A percentile compares a stretch with the other conserved stretches of the same genome.
Evolutionary conservation across 2,888 invertebrate species (phyloP).

Genomic region (Dromius quadrimaculatus): DNA sequence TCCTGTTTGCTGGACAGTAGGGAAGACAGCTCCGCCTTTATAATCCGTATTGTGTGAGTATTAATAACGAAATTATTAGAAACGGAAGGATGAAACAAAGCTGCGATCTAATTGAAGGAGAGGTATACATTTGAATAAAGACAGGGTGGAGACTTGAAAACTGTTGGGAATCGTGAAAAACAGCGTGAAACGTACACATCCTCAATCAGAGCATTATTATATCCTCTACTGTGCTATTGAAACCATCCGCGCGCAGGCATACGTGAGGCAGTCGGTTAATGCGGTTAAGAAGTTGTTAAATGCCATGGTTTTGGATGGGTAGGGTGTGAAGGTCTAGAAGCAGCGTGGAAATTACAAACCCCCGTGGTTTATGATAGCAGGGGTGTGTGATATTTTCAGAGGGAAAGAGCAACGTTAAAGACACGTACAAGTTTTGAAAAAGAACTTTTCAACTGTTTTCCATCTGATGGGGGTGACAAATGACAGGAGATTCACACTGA

Average conservation of each 20-base stretch:
- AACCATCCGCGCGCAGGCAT: constrained; percentile 24
- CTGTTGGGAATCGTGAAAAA: not conserved
- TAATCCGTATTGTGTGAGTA: constrained; percentile 24
- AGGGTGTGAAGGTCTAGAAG: not conserved
- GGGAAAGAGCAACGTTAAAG: not conserved
- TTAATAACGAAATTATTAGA: constrained; percentile 37
- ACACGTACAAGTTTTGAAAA: not conserved
- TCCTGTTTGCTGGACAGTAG: too few species aligned
- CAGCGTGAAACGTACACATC: not conserved
- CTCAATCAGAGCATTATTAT: not conserved
- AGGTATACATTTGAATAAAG: not conserved
- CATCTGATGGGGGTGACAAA: constrained; percentile 41
- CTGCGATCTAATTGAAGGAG: not conserved
- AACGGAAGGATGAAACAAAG: constrained; percentile 9
- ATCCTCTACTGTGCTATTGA: constrained; percentile 5
- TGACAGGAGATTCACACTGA: constrained; percentile 43
- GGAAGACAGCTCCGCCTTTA: constrained; percentile 22
- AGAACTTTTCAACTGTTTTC: not conserved
- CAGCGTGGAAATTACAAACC: not conserved
- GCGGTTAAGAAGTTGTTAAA: constrained; percentile 43
- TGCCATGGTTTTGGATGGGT: not conserved
- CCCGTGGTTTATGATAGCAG: not conserved
- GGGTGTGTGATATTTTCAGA: not conserved
- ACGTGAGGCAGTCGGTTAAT: constrained; percentile 35
- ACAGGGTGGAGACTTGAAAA: not conserved